Conservation (phyloP, 2,797 vertebrate genomes). For the Moxostoma hubbsi region DNA sequence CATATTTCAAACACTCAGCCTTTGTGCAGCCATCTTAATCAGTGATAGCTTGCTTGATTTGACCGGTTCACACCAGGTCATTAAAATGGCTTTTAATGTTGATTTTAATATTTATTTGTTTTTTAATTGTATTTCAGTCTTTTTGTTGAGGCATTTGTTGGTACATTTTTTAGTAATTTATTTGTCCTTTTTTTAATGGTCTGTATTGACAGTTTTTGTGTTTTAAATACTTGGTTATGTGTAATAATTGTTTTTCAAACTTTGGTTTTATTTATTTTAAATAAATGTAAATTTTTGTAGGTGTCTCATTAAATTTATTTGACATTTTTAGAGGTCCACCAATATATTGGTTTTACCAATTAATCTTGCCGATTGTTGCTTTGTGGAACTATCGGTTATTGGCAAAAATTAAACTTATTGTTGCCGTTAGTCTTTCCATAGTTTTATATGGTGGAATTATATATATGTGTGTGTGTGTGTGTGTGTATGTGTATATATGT, state of each 20-base stretch:
- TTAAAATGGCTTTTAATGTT: not conserved
- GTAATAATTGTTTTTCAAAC: not conserved
- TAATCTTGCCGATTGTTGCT: too few species aligned
- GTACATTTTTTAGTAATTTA: not conserved
- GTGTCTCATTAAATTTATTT: not conserved
- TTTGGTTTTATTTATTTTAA: not conserved
- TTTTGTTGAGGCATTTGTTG: too few species aligned
- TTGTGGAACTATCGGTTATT: too few species aligned
- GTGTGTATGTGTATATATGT: too few species aligned
- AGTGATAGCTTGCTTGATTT: slow-evolving; percentile 20
- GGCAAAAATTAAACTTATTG: too few species aligned
- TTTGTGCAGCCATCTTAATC: slow-evolving; percentile 23
- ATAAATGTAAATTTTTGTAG: not conserved
- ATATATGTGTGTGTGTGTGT: too few species aligned
- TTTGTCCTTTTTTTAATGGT: not conserved
- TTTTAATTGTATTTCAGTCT: not conserved
- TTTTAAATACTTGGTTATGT: too few species aligned
- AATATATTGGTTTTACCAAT: too few species aligned
- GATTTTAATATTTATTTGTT: not conserved
- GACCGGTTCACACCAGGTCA: not conserved
- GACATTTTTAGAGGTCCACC: too few species aligned
- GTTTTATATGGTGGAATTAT: too few species aligned
- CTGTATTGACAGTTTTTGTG: not conserved
- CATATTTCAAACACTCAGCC: slow-evolving; percentile 21
- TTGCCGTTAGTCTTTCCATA: too few species aligned